Evolutionary conservation across 2,888 invertebrate genomes (phyloP), one percentile per base, ranked within the genome.

Genomic region (Tachina grossa): DNA sequence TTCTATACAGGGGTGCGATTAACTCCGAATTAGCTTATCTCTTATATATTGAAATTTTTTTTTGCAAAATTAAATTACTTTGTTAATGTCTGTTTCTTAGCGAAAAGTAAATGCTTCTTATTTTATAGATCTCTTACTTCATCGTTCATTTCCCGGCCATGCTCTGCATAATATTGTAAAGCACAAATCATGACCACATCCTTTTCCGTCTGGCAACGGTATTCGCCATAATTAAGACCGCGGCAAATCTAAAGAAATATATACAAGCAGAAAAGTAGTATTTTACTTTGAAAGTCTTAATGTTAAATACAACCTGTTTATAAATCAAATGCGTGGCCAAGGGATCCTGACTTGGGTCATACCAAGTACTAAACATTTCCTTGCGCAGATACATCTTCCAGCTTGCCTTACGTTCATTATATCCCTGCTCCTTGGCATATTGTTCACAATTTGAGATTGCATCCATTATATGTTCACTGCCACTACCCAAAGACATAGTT

Each of bases 401-500:
- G 0, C 97, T 96, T 6, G 97, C 97, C 89, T 95, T 96, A 88
- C 96, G 94, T 91, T 98, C 98, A 78, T 96, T 95, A 3, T 95
- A 95, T 0, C 97, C 97, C 91, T 97, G 96, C 92, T 98, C 98
- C 92, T 96, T 97, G 41, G 97, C 96, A 92, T 97, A 98, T 91
- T 98, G 98, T 92, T 99, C 98, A 92, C 98, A 98, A 92, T 98
- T 98, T 0, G 97, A 97, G 89, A 99, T 96, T 0, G 98, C 98
- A 93, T 99, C 98, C 96, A 98, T 96, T 0, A 99, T 96, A 91
- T 98, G 98, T 92, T 98, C 98, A 19, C 95, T 95, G 85, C 97
- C 98, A 91, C 96, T 96, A 49, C 98, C 98, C 80, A 98, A 92
- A 0, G 98, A 98, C 88, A 97, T 95, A 1, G 97, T 96, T 65